These are phyloP conservation scores for Odontamblyopus rebecca DNA, from an alignment of 2,797 vertebrate genomes.

Conservation along the genomic window DNA sequence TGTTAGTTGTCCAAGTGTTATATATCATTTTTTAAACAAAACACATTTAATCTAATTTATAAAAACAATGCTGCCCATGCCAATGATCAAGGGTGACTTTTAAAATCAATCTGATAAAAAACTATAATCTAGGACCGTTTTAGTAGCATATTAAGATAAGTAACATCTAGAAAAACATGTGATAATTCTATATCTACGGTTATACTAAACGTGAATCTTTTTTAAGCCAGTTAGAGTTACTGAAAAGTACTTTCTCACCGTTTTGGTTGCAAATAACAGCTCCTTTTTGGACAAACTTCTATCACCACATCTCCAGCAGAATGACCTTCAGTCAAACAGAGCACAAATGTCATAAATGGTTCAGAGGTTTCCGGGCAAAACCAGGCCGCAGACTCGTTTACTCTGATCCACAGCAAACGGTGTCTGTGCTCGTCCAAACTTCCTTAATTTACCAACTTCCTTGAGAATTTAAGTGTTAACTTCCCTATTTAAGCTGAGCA, in stretches of 20 bases:
- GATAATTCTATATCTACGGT: not conserved
- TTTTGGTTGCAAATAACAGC: not conserved
- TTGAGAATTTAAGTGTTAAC: constrained; percentile 68
- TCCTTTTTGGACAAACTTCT: not conserved
- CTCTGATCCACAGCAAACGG: not conserved
- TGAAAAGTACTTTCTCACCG: not conserved
- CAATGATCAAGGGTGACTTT: not conserved
- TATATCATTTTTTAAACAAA: not conserved
- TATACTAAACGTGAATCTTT: not conserved
- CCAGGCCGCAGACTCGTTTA: not conserved
- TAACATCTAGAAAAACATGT: not conserved
- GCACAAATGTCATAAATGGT: not conserved
- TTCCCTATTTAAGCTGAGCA: constrained; percentile 65
- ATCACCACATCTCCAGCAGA: not conserved
- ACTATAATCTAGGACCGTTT: not conserved
- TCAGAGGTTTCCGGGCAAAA: not conserved
- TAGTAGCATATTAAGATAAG: not conserved
- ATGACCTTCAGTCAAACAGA: not conserved
- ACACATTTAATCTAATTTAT: not conserved
- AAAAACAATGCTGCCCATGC: not conserved
- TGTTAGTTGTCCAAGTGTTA: not conserved
- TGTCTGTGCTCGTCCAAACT: constrained; percentile 50
- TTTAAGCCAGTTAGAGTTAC: not conserved
- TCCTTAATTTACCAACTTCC: constrained; percentile 84
- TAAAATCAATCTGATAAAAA: not conserved